phyloP scores from a whole-genome alignment of 2,888 invertebrate species.

The Melanostoma mellinum region DNA sequence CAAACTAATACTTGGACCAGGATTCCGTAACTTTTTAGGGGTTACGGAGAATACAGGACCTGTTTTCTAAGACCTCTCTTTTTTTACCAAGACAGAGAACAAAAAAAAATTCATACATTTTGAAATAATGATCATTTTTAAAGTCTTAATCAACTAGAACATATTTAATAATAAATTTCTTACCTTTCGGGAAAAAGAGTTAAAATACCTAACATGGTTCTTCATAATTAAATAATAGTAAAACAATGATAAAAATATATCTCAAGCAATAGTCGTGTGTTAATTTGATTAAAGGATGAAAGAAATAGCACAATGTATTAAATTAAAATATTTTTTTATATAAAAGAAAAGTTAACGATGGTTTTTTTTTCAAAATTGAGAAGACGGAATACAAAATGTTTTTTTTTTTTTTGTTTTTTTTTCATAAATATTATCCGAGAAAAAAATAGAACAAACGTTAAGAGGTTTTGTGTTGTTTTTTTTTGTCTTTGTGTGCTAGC shows the following conservation, averaged over 20 bases:
- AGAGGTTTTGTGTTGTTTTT: slow-evolving; percentile 15
- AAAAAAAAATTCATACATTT: too few relatives aligned
- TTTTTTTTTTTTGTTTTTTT: neutral
- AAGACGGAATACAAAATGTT: slow-evolving; percentile 13
- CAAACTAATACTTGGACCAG: too few relatives aligned
- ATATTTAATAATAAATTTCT: too few relatives aligned
- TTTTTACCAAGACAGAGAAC: too few relatives aligned
- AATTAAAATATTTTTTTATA: slow-evolving; percentile 11
- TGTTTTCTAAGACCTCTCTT: too few relatives aligned
- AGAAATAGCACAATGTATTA: neutral
- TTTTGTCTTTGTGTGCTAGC: neutral
- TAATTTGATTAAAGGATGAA: neutral
- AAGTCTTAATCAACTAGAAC: too few relatives aligned
- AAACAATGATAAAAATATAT: slow-evolving; percentile 4
- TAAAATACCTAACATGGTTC: too few relatives aligned
- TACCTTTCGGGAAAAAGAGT: too few relatives aligned
- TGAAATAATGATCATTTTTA: too few relatives aligned
- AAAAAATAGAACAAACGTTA: slow-evolving; percentile 8
- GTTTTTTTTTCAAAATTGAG: neutral
- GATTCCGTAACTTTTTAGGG: too few relatives aligned
- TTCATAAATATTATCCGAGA: slow-evolving; percentile 1
- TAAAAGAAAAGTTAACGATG: neutral
- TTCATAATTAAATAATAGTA: slow-evolving; percentile 10
- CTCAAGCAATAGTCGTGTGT: neutral
- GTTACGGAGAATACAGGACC: too few relatives aligned